Base-by-base conservation (phyloP, 2,797 vertebrate species). In the Ambastaia sidthimunki region DNA sequence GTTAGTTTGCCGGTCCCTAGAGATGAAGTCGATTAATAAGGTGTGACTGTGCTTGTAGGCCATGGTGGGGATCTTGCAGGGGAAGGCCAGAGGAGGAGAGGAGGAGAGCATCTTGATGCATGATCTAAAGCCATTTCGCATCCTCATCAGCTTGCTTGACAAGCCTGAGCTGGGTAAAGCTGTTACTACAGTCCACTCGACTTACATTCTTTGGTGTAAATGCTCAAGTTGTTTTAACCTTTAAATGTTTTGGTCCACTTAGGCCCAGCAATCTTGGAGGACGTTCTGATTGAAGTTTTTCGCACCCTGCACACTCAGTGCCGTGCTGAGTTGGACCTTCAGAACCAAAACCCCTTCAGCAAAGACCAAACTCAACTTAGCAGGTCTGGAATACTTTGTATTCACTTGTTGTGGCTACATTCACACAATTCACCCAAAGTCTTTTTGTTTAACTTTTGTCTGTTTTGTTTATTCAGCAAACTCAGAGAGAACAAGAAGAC, bases 401-500 rank as follows among this genome's bases (percentile, higher is more conserved):
- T 21, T 9, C 7, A 9, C 6, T 9, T 16, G 13, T n/a, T 76
- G 7, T 73, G 37, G 3, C 25, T 44, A 31, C 15, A 44, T 16
- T 57, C 21, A 31, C n/a, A 28, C 18, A 37, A 16, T 37, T 70
- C 25, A 47, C 50, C 57, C 66, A 2, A 48, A 50, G 23, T 28
- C 4, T 1, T 67, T 59, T 77, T 59, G 2, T 50, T 16, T 60
- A 37, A 18, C n/a, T 28, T 13, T 13, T 68, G 11, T 66, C 7
- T 19, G 31, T 52, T 71, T 13, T 44, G 15, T 70, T 74, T 3
- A 83, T 88, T 85, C 75, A 99, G 98, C 89, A 99, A 99, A 93
- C 91, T 99, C 55, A 90, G 98, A 83, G 97, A 99, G 91, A 99
- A 99, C 90, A 99, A 99, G 92, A 98, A 96, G 91, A 99, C 97